phyloP scores from a whole-genome alignment of 2,888 invertebrate species.

The Glomeris marginata region DNA sequence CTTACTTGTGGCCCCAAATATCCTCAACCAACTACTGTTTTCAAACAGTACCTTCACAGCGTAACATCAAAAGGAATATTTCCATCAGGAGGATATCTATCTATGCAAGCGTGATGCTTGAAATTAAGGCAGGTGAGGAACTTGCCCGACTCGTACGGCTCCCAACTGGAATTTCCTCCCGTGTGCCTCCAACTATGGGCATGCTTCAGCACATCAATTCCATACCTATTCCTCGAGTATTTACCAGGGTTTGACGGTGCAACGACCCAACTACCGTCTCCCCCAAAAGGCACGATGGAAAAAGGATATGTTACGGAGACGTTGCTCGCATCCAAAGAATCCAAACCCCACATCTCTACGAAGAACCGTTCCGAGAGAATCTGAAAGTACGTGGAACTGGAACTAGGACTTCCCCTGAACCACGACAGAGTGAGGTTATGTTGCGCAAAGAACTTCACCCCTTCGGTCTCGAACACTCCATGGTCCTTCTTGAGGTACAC shows the following conservation, averaged over 20 bases:
- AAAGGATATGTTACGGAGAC: no score
- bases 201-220: slow-evolving; percentile 24
- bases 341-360: no score
- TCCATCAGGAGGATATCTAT: slow-evolving; percentile 24
- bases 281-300: no score
- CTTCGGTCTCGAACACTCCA: background rate
- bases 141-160: slow-evolving; percentile 20
- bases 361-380: no score
- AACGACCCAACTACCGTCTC: slow-evolving; percentile 18
- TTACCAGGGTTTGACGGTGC: slow-evolving; percentile 24
- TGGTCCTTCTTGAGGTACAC: slow-evolving; percentile 19
- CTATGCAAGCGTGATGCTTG: slow-evolving; percentile 23
- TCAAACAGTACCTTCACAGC: no score
- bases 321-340: no score
- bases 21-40: no score
- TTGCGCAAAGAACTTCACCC: slow-evolving; percentile 3
- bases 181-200: slow-evolving; percentile 23
- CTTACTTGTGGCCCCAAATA: no score
- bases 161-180: slow-evolving; percentile 20
- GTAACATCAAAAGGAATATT: slow-evolving; percentile 16
- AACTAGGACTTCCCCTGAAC: no score
- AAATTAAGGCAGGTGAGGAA: slow-evolving; percentile 21
- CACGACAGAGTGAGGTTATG: no score
- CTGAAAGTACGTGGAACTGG: no score
- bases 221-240: slow-evolving; percentile 24